Percentiles rank a stretch among this genome's conserved stretches.
Evolutionary conservation across 30 jellyfish, hydroid and myxozoan species (phyloP).

Genomic region (Cassiopea xamachana): DNA sequence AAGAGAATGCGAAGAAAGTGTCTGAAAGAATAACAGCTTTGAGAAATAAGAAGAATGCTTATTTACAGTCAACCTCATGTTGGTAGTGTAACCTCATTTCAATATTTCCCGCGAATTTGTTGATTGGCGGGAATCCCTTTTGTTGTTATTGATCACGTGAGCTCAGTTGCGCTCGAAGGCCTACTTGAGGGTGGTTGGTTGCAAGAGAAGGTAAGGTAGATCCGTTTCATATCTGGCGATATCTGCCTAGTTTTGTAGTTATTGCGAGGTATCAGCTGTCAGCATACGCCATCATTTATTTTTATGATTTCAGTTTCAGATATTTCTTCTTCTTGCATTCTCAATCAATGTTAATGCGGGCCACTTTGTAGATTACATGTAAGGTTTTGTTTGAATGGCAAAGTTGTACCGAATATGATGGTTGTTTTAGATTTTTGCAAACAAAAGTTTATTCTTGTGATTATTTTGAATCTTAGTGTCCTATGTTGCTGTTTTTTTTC

Average conservation of each 20-base stretch:
- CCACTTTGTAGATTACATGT: no score
- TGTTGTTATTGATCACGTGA: constrained; percentile 19
- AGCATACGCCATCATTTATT: not conserved
- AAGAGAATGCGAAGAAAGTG: no score
- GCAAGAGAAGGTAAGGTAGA: not conserved
- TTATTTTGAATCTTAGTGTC: no score
- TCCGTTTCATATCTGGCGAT: not conserved
- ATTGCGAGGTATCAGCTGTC: not conserved
- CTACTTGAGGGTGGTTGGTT: not conserved
- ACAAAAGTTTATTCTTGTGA: no score
- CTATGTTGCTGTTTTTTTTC: no score
- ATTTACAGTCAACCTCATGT: not conserved
- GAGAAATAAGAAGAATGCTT: not conserved
- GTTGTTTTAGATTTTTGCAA: no score
- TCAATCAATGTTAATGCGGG: not conserved
- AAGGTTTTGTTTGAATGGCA: no score
- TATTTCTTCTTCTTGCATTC: not conserved
- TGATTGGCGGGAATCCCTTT: constrained; percentile 48
- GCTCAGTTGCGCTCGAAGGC: not conserved
- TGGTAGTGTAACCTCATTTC: constrained; percentile 17
- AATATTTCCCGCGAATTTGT: constrained; percentile 33
- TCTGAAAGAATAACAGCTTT: no score
- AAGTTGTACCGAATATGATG: no score
- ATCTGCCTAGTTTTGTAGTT: not conserved
- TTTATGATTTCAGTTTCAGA: not conserved